phyloP scores from a whole-genome alignment of 2,888 invertebrate species.

The Tanaodytes sp. region DNA sequence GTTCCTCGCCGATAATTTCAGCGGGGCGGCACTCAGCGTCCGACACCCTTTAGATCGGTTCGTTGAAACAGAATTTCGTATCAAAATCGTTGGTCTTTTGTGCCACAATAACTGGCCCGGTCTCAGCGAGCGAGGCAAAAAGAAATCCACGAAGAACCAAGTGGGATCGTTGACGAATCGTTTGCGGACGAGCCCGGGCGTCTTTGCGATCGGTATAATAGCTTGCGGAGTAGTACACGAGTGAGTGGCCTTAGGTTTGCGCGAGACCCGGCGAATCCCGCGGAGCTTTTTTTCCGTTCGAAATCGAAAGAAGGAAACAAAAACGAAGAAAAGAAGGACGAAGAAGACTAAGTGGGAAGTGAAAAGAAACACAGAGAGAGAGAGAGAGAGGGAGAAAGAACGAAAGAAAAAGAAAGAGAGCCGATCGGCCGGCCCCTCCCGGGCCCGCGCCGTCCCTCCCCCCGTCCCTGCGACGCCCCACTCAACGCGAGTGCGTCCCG shows the following conservation, averaged over 20 bases:
- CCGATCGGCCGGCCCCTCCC: conserved; percentile 26
- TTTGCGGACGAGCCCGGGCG: conserved; percentile 33
- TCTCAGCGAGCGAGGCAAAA: too few relatives aligned
- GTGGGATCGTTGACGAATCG: conserved; percentile 28
- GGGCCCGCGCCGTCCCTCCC: not conserved
- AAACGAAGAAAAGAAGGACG: too few relatives aligned
- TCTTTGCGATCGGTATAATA: conserved; percentile 41
- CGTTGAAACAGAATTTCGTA: too few relatives aligned
- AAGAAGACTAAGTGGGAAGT: too few relatives aligned
- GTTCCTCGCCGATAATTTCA: too few relatives aligned
- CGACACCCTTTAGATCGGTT: too few relatives aligned
- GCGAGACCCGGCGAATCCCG: conserved; percentile 52
- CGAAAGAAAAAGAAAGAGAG: conserved; percentile 28
- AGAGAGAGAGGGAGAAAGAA: too few relatives aligned
- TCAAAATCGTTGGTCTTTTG: too few relatives aligned
- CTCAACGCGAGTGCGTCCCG: conserved; percentile 56
- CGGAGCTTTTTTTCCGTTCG: conserved; percentile 52
- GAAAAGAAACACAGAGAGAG: too few relatives aligned
- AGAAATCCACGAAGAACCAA: conserved; percentile 1
- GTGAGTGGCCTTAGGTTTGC: conserved; percentile 38
- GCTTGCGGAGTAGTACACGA: too few relatives aligned
- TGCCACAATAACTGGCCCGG: not conserved
- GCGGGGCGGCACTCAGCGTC: too few relatives aligned
- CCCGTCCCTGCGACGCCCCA: not conserved
- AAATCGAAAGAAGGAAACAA: not conserved